Conservation (phyloP, 2,797 vertebrate species). For the Notoglanidium macrostoma region DNA sequence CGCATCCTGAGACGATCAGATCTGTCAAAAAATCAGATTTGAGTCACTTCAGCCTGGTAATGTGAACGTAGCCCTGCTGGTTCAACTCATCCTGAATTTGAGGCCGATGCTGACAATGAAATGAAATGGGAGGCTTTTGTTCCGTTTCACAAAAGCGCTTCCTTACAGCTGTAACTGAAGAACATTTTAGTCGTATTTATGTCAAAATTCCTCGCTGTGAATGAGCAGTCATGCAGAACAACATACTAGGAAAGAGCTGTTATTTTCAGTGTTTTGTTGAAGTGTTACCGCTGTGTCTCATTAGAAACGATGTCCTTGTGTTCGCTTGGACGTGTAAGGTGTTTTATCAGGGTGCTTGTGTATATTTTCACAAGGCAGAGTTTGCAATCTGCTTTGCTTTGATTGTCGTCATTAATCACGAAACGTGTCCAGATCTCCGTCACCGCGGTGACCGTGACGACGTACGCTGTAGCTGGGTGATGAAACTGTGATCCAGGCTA, state of each 20-base stretch:
- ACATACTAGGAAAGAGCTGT: background rate
- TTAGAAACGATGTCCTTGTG: background rate
- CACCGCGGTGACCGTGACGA: too few species aligned
- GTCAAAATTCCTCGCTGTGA: background rate
- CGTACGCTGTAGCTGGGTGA: too few species aligned
- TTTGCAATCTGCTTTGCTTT: background rate
- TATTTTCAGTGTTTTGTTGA: background rate
- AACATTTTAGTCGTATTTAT: background rate
- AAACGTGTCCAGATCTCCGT: background rate
- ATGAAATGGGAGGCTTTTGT: too few species aligned
- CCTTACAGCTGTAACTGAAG: background rate
- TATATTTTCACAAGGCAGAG: background rate
- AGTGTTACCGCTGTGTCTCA: background rate
- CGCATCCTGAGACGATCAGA: too few species aligned
- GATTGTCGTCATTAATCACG: background rate
- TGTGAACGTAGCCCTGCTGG: too few species aligned
- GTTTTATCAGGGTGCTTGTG: background rate
- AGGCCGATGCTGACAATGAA: too few species aligned
- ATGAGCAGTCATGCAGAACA: background rate
- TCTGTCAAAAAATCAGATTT: too few species aligned
- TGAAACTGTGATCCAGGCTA: too few species aligned
- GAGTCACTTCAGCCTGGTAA: too few species aligned
- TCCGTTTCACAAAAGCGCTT: background rate
- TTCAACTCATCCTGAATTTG: too few species aligned
- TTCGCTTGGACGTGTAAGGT: background rate